Conservation (phyloP, 2,113 vertebrate genomes). For the Cinclus cinclus region DNA sequence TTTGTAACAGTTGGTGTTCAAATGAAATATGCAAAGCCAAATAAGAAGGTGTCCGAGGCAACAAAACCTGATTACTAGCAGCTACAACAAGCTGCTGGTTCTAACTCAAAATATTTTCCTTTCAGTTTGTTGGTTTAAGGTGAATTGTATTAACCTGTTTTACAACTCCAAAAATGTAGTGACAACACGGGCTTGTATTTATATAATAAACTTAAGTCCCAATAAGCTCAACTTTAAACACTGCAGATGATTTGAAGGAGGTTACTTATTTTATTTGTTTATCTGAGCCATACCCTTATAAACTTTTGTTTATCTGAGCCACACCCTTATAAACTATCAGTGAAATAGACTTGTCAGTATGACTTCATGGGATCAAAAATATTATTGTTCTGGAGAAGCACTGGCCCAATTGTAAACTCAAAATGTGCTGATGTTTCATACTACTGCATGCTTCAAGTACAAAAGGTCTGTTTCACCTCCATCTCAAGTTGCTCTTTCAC, state of each 20-base stretch:
- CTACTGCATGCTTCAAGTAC: neutral
- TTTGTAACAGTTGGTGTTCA: slow-evolving; percentile 67
- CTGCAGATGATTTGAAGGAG: neutral
- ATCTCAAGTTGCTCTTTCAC: neutral
- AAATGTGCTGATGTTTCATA: neutral
- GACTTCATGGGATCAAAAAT: neutral
- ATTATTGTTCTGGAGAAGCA: neutral
- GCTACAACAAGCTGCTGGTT: slow-evolving; percentile 8
- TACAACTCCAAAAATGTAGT: neutral
- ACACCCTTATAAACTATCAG: neutral
- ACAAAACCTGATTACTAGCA: slow-evolving; percentile 51
- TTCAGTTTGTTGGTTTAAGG: neutral
- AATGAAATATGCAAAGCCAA: slow-evolving; percentile 64
- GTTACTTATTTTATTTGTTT: neutral
- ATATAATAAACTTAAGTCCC: neutral
- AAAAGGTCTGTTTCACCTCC: neutral
- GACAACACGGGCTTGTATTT: neutral
- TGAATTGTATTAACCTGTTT: slow-evolving; percentile 2
- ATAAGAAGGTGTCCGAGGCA: slow-evolving; percentile 46
- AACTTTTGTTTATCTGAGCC: neutral
- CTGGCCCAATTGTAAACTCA: neutral
- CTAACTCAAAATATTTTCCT: slow-evolving; percentile 26
- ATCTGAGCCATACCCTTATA: neutral
- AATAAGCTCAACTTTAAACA: neutral
- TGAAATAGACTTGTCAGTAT: neutral